Percentiles rank a stretch among this genome's conserved stretches.
Conservation (phyloP, 2,888 invertebrate species). For the Romanomermis culicivorax region DNA sequence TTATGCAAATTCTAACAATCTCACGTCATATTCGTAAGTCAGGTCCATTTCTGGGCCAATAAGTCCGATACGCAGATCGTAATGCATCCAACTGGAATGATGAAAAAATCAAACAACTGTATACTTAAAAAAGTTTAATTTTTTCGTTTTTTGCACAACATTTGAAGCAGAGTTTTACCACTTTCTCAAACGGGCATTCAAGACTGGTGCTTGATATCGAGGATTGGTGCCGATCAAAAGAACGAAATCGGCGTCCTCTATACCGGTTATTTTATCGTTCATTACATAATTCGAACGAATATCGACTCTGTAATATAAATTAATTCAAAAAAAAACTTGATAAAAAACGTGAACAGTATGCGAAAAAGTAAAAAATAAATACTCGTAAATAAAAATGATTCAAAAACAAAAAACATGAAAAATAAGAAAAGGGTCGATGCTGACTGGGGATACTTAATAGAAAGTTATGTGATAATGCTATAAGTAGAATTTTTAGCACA, state of each 20-base stretch:
- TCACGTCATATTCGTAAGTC: slow-evolving; percentile 64
- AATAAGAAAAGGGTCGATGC: too few species aligned
- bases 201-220: slow-evolving; percentile 79
- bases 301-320: slow-evolving; percentile 17
- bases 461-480: too few species aligned
- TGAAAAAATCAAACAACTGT: not conserved
- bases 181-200: slow-evolving; percentile 86
- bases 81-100: slow-evolving; percentile 51
- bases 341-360: not conserved
- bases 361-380: too few species aligned
- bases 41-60: slow-evolving; percentile 77
- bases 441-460: too few species aligned
- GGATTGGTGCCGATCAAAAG: slow-evolving; percentile 87
- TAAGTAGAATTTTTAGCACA: too few species aligned
- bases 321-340: slow-evolving; percentile 4
- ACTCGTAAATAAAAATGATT: too few species aligned
- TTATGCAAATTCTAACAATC: slow-evolving; percentile 18
- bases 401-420: too few species aligned
- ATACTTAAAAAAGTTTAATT: too few species aligned
- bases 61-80: slow-evolving; percentile 59
- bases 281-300: slow-evolving; percentile 66
- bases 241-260: slow-evolving; percentile 80
- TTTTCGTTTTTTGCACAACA: not conserved
- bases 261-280: slow-evolving; percentile 64
- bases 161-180: slow-evolving; percentile 29